phyloP scores from a whole-genome alignment of 2,888 invertebrate genomes.

The Plagodis pulveraria region DNA sequence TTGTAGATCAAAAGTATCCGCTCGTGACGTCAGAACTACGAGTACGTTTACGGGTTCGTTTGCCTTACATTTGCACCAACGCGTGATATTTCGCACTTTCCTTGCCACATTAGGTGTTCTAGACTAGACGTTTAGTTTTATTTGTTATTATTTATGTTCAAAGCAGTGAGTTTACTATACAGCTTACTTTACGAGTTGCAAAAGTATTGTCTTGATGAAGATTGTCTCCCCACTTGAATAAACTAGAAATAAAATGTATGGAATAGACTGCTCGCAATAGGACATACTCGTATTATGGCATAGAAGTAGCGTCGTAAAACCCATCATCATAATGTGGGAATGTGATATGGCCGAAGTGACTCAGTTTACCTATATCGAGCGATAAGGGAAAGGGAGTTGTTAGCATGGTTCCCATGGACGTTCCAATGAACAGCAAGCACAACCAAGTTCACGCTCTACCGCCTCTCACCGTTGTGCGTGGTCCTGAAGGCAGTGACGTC shows the following conservation, averaged over 20 bases:
- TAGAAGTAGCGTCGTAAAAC: too few relatives aligned
- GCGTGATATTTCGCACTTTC: slow-evolving; percentile 79
- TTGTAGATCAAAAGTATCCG: slow-evolving; percentile 16
- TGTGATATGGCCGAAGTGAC: slow-evolving; percentile 20
- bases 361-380: slow-evolving; percentile 48
- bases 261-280: too few relatives aligned
- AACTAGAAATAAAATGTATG: too few relatives aligned
- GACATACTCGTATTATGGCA: too few relatives aligned
- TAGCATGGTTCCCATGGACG: slow-evolving; percentile 68
- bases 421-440: slow-evolving; percentile 66
- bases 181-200: too few relatives aligned
- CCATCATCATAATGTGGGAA: background rate
- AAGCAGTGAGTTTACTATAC: too few relatives aligned
- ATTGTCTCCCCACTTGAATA: too few relatives aligned
- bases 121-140: slow-evolving; percentile 16
- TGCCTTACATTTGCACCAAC: slow-evolving; percentile 60
- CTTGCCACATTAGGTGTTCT: slow-evolving; percentile 40
- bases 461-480: slow-evolving; percentile 60
- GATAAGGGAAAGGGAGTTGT: slow-evolving; percentile 44
- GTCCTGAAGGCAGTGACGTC: slow-evolving; percentile 72
- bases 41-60: slow-evolving; percentile 47
- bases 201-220: too few relatives aligned
- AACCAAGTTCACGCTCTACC: slow-evolving; percentile 67
- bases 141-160: background rate
- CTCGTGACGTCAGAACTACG: slow-evolving; percentile 28